Conservation (phyloP, 2,888 invertebrate genomes). For the Heliothis peltigera region DNA sequence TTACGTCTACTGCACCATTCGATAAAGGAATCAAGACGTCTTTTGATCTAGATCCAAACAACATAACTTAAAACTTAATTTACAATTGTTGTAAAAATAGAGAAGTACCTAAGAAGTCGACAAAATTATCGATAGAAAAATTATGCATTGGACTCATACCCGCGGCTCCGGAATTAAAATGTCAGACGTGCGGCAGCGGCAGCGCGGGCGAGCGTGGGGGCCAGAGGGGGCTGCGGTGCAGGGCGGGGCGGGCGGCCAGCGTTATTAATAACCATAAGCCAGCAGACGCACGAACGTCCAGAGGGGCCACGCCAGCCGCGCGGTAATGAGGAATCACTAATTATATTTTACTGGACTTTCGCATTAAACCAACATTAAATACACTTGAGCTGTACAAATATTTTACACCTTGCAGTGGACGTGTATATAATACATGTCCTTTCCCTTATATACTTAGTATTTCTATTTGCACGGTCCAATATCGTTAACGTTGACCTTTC, state of each 20-base stretch:
- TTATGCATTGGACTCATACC: conserved; percentile 80
- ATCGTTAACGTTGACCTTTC: conserved; percentile 38
- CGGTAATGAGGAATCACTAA: conserved; percentile 90
- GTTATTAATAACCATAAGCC: conserved; percentile 90
- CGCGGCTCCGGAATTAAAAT: conserved; percentile 88
- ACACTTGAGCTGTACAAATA: conserved; percentile 68
- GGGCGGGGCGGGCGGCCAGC: conserved; percentile 77
- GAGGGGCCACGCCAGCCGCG: conserved; percentile 87
- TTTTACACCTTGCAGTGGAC: conserved; percentile 61
- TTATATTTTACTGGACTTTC: conserved; percentile 89
- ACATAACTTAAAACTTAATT: conserved; percentile 38
- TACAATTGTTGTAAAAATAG: conserved; percentile 62
- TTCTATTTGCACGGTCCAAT: conserved; percentile 26
- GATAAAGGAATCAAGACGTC: conserved; percentile 26
- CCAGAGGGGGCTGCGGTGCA: conserved; percentile 71
- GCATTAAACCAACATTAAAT: conserved; percentile 82
- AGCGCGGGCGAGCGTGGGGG: conserved; percentile 81
- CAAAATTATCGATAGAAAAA: conserved; percentile 82
- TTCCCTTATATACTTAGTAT: conserved; percentile 20
- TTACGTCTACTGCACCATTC: neutral
- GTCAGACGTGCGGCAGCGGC: conserved; percentile 89
- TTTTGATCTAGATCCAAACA: conserved; percentile 36
- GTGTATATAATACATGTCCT: conserved; percentile 54
- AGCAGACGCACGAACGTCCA: conserved; percentile 90
- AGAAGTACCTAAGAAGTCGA: conserved; percentile 79